Evolutionary conservation across 2,888 invertebrate species (phyloP).

Genomic region (Metallyticus violacea): DNA sequence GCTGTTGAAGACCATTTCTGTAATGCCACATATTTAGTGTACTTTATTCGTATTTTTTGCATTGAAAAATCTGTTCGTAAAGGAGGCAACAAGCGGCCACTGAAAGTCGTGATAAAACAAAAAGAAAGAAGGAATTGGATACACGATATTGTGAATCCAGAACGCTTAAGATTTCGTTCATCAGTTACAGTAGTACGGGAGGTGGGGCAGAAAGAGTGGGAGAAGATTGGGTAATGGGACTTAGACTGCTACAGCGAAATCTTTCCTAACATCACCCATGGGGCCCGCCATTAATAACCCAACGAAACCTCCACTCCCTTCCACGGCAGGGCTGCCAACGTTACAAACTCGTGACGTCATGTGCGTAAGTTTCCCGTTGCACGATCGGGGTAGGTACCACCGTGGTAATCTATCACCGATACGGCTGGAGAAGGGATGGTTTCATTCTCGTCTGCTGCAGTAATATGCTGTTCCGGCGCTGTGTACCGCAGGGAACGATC

Average conservation of each 20-base stretch:
- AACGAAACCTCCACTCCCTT: neutral
- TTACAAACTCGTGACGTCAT: conserved; percentile 5
- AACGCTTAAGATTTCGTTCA: neutral
- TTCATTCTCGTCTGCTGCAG: neutral
- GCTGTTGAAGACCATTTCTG: no score
- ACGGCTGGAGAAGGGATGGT: neutral
- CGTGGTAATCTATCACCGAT: conserved; percentile 1
- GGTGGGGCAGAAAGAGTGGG: neutral
- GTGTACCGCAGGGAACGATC: neutral
- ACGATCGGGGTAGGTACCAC: neutral
- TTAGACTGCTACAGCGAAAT: conserved; percentile 11
- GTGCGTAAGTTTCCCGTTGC: conserved; percentile 10
- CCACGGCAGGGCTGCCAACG: neutral
- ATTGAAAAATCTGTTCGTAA: no score
- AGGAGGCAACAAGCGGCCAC: no score
- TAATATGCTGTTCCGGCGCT: neutral
- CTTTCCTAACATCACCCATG: conserved; percentile 25
- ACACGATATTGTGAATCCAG: neutral
- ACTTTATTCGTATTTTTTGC: no score
- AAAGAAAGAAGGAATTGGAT: neutral
- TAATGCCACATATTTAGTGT: no score
- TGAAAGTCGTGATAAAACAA: neutral
- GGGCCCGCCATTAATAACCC: conserved; percentile 29
- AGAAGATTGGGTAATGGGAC: conserved; percentile 5
- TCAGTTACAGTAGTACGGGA: neutral